Base-by-base conservation (phyloP, 1,140 invertebrate genomes). In the Ips nitidus region DNA sequence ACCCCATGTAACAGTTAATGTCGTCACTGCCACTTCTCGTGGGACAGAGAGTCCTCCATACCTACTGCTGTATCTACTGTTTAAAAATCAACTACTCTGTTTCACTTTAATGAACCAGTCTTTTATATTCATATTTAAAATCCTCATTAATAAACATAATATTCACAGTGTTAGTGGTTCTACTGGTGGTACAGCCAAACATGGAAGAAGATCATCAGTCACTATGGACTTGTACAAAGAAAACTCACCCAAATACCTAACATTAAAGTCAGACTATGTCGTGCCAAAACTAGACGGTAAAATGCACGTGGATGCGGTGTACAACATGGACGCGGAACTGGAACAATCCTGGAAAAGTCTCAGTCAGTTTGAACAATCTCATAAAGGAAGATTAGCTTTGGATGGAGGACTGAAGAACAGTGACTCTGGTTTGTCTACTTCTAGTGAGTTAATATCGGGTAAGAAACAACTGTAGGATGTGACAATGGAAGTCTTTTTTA, bases 271-370 rank as follows among this genome's bases (percentile, higher is more conserved):
- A 2, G 71, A 75, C 47, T 78, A 76, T 57, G 42, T 75, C 4
- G 69, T 76, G 40, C 75, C 75, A 53, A 70, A 70, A 41, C 7
- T 74, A 0, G 71, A 75, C n/a, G 61, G 41, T 6, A 58, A 67
- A n/a, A n/a, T 72, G 22, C 66, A 76, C 41, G 36, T 71, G 2
- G 41, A 64, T 5, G 7, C 62, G 7, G 43, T 76, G 1, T 39
- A 62, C 43, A 70, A 67, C 4, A 67, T 72, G 36, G 64, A 69
- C 40, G 42, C 63, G 2, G 69, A 75, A 58, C 45, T 78, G 50
- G 77, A 79, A 57, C 75, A 75, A 57, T 78, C 73, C 7, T 78
- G 77, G 77, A 71, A 71, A 50, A 75, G 77, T 47, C 55, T 79
- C 6, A 74, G 57, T 65, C 38, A 71, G 4, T 79, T 79, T 56